These are phyloP conservation scores for Heliconius nattereri DNA, from an alignment of 1,140 invertebrate genomes.

Conservation along the genomic window DNA sequence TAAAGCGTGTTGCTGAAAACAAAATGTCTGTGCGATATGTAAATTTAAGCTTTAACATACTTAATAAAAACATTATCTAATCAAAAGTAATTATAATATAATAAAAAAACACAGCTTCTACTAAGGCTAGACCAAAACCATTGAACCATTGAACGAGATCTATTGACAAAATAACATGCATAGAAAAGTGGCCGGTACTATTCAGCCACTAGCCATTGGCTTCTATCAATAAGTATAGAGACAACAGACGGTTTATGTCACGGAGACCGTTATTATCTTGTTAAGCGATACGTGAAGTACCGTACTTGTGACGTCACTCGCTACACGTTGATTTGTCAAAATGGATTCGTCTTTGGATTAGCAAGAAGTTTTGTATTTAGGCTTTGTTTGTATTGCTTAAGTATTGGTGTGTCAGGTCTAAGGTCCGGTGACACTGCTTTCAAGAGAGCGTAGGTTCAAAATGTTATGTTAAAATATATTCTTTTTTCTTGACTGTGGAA, in stretches of 20 bases:
- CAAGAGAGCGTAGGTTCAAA: too few relatives aligned
- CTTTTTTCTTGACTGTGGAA: too few relatives aligned
- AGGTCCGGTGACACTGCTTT: too few relatives aligned
- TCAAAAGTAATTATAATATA: not conserved
- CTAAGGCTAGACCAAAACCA: not conserved
- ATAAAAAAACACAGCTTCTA: not conserved
- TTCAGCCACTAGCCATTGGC: not conserved
- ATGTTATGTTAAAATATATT: too few relatives aligned
- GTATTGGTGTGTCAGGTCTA: not conserved
- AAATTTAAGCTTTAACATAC: not conserved
- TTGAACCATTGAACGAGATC: not conserved
- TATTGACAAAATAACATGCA: slow-evolving; percentile 19
- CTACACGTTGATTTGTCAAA: slow-evolving; percentile 20
- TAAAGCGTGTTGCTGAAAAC: too few relatives aligned
- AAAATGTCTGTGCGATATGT: not conserved
- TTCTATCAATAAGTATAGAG: slow-evolving; percentile 42
- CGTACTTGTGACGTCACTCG: slow-evolving; percentile 34
- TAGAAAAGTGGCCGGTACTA: slow-evolving; percentile 4
- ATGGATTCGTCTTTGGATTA: slow-evolving; percentile 20
- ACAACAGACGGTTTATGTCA: slow-evolving; percentile 31
- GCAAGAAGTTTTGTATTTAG: not conserved
- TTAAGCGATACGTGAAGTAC: slow-evolving; percentile 44
- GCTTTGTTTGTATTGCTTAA: not conserved
- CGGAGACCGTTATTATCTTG: slow-evolving; percentile 53
- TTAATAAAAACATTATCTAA: not conserved